A percentile compares a stretch with the other conserved stretches of the same genome.
phyloP scores from a whole-genome alignment of 2,888 invertebrate species.

The Pristionchus exspectatus region DNA sequence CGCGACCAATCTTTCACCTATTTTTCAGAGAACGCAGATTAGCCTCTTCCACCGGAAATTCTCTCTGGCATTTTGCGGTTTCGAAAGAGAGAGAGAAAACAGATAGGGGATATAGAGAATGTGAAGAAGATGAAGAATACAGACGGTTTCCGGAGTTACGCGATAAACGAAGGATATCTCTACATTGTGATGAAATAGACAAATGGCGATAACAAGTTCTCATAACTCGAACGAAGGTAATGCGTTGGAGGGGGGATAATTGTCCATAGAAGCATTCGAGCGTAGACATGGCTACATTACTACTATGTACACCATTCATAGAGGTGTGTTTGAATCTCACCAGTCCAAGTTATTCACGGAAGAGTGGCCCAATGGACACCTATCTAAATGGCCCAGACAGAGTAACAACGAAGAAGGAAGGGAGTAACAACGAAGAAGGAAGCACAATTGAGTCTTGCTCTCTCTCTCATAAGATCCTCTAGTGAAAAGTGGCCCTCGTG shows the following conservation, averaged over 20 bases:
- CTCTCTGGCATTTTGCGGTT: conserved; percentile 1
- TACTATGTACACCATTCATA: conserved; percentile 33
- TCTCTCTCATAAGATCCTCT: not conserved
- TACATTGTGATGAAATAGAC: not conserved
- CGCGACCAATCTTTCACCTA: not conserved
- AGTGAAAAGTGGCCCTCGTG: not conserved
- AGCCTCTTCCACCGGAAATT: conserved; percentile 27
- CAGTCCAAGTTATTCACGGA: not conserved
- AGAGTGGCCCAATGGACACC: not conserved
- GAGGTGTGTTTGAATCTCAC: not conserved
- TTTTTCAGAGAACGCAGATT: conserved; percentile 19
- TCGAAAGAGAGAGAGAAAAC: not conserved
- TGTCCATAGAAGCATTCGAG: conserved; percentile 1
- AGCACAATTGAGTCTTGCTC: not conserved
- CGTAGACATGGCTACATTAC: not conserved
- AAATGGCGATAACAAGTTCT: not conserved
- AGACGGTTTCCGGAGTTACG: conserved; percentile 23
- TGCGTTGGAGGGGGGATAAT: not conserved
- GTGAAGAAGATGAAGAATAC: not conserved
- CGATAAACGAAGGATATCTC: not conserved
- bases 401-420: not conserved
- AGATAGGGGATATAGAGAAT: not conserved
- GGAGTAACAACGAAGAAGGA: not conserved
- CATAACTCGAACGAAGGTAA: not conserved
- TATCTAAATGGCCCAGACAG: conserved; percentile 7